Evolutionary conservation across 2,113 vertebrate genomes (phyloP).

Genomic region (Microcebus murinus): DNA sequence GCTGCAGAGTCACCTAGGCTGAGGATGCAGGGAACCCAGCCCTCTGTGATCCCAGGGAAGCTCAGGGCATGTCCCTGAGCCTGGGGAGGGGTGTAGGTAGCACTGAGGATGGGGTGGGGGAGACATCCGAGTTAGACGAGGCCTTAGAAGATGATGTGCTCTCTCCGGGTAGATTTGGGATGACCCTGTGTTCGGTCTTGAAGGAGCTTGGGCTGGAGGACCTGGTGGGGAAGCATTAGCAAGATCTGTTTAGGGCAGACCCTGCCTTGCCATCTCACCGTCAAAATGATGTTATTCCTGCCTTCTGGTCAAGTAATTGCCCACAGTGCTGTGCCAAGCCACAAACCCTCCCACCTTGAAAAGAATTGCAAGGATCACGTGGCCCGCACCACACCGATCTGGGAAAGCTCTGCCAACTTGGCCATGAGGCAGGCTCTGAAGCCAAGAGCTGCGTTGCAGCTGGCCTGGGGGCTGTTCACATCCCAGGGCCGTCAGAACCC

Average conservation of each 20-base stretch:
- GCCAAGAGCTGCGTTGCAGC: conserved; percentile 30
- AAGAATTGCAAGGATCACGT: neutral
- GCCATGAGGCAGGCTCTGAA: neutral
- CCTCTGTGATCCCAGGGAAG: neutral
- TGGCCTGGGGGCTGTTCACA: conserved; percentile 32
- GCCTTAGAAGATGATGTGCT: neutral
- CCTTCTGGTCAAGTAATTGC: conserved; percentile 35
- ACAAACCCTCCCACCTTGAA: conserved; percentile 39
- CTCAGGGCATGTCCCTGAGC: neutral
- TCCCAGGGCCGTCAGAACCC: neutral
- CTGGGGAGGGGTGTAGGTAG: too few species aligned
- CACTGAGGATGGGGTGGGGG: neutral
- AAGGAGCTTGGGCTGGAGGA: neutral
- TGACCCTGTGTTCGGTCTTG: neutral
- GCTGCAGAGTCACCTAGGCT: neutral
- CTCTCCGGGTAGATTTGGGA: neutral
- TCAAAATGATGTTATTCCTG: conserved; percentile 2
- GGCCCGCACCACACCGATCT: neutral
- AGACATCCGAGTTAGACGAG: neutral
- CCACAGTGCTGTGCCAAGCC: neutral
- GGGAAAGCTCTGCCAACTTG: conserved; percentile 21
- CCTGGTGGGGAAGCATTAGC: neutral
- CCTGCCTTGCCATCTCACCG: neutral
- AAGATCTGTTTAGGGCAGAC: neutral
- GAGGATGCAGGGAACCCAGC: too few species aligned